Percentiles rank a stretch among this genome's conserved stretches.
These are phyloP conservation scores for Drosophila cracens DNA, from an alignment of 2,888 invertebrate species.

Conservation along the genomic window DNA sequence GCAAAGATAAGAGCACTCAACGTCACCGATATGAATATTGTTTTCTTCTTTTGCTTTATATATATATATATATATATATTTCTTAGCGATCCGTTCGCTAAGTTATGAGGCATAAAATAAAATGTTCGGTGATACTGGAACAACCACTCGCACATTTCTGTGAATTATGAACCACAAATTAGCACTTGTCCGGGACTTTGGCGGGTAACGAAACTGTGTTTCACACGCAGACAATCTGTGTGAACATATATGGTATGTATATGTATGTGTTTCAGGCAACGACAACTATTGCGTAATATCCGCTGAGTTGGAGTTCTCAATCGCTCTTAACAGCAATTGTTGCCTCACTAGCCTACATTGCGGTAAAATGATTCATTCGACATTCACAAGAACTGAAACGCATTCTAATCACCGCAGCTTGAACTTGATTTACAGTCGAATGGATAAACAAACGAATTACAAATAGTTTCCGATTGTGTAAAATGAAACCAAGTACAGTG, in stretches of 20 bases:
- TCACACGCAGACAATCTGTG: conserved; percentile 19
- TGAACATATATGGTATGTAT: background rate
- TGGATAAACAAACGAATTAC: conserved; percentile 44
- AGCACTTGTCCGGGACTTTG: conserved; percentile 62
- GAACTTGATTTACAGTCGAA: conserved; percentile 42
- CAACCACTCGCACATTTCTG: conserved; percentile 70
- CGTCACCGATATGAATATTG: conserved; percentile 14
- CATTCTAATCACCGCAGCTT: conserved; percentile 1
- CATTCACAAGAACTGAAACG: background rate
- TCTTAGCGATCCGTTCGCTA: conserved; percentile 25
- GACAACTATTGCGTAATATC: conserved; percentile 48
- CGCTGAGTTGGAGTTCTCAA: conserved; percentile 34
- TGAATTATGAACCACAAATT: conserved; percentile 79
- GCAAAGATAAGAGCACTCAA: conserved; percentile 15
- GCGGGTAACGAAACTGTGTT: conserved; percentile 31
- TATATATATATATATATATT: conserved; percentile 2
- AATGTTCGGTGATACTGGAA: conserved; percentile 52
- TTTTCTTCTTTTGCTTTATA: background rate
- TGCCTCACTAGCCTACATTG: conserved; percentile 2
- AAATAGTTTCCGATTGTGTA: conserved; percentile 25
- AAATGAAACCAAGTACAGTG: background rate
- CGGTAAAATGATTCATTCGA: conserved; percentile 12
- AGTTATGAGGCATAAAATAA: conserved; percentile 68
- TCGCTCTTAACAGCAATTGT: conserved; percentile 19
- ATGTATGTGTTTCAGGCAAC: conserved; percentile 27